A percentile compares a stretch with the other conserved stretches of the same genome.
Evolutionary conservation across 1,140 invertebrate species (phyloP).

Genomic region (Penaeus vannamei): DNA sequence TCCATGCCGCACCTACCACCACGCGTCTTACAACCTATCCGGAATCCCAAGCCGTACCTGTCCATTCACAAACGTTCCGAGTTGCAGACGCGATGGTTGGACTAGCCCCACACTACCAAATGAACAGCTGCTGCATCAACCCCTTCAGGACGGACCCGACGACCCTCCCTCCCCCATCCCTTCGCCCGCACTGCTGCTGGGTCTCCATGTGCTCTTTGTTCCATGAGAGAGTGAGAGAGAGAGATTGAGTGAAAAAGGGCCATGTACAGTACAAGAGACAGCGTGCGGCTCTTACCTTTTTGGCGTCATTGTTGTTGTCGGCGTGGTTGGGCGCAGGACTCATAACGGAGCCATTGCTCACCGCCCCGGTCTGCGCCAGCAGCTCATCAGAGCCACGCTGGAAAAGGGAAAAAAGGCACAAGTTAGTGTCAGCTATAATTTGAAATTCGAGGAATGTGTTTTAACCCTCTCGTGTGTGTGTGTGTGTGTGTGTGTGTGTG

Average conservation of each 20-base stretch:
- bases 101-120: too few relatives aligned
- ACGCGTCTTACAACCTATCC: too few relatives aligned
- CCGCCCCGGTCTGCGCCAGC: conserved; percentile 90
- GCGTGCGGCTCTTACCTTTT: conserved; percentile 82
- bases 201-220: background rate
- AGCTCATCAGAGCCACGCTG: conserved; percentile 97
- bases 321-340: conserved; percentile 83
- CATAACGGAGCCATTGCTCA: conserved; percentile 91
- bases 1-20: too few relatives aligned
- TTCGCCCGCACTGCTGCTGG: background rate
- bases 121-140: too few relatives aligned
- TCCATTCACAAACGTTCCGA: too few relatives aligned
- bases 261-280: conserved; percentile 9
- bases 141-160: too few relatives aligned
- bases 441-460: background rate
- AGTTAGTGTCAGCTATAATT: conserved; percentile 47
- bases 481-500: too few relatives aligned
- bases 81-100: too few relatives aligned
- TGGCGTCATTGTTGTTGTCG: conserved; percentile 94
- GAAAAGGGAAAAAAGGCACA: conserved; percentile 75
- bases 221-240: conserved; percentile 34
- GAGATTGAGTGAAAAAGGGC: conserved; percentile 29
- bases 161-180: background rate
- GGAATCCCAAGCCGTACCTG: too few relatives aligned
- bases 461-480: too few relatives aligned